Conservation (phyloP, 2,113 vertebrate genomes). For the Dendrocopos noguchii region DNA sequence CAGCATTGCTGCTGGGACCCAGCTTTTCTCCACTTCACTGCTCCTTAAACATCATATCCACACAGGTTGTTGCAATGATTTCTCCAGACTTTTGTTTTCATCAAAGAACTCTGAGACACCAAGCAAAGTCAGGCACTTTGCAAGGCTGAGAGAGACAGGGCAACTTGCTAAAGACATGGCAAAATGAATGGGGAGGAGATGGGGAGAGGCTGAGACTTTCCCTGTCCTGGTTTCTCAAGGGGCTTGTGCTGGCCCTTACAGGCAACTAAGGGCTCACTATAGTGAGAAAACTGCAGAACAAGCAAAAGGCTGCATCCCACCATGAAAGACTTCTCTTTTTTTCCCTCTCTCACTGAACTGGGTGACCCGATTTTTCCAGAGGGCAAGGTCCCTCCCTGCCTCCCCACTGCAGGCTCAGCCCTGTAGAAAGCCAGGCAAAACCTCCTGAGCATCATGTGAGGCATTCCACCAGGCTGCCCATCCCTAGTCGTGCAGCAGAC, state of each 20-base stretch:
- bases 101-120: background rate
- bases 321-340: background rate
- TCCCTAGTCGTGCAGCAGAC: background rate
- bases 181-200: background rate
- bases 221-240: background rate
- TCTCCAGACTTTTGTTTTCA: background rate
- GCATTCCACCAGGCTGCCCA: background rate
- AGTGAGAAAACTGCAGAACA: background rate
- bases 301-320: background rate
- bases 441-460: slow-evolving; percentile 64
- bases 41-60: background rate
- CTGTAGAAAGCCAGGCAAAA: background rate
- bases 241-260: background rate
- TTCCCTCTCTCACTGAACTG: background rate
- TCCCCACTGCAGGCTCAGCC: background rate
- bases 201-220: background rate
- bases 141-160: background rate
- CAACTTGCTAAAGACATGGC: background rate
- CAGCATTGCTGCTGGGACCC: background rate
- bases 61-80: background rate
- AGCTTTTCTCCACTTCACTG: background rate
- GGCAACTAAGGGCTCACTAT: background rate
- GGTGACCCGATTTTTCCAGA: background rate
- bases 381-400: background rate
- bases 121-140: background rate